Conservation (phyloP, 2,113 vertebrate species). For the Rhipidura dahli region DNA sequence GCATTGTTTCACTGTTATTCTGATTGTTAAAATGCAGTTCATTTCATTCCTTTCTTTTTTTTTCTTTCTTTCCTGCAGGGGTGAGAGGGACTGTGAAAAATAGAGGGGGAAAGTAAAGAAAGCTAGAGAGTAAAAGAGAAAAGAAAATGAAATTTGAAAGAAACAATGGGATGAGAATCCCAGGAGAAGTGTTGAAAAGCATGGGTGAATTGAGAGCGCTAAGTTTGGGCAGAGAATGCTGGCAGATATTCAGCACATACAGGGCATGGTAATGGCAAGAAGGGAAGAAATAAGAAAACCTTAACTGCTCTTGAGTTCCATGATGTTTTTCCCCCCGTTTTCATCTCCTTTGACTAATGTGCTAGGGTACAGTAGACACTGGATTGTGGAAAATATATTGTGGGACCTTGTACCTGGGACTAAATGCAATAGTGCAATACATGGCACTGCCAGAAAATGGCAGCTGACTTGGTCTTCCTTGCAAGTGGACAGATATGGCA, state of each 20-base stretch:
- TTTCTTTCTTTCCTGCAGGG: not conserved
- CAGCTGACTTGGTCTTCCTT: not conserved
- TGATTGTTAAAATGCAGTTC: constrained; percentile 60
- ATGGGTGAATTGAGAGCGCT: not conserved
- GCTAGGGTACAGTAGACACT: not conserved
- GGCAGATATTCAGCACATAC: not conserved
- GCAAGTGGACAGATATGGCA: not conserved
- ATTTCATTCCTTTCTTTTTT: constrained; percentile 23
- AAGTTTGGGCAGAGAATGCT: constrained; percentile 8
- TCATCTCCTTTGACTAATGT: not conserved
- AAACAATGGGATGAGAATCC: constrained; percentile 33
- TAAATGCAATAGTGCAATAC: not conserved
- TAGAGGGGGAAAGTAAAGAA: not conserved
- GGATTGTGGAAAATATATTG: not conserved
- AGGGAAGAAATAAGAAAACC: not conserved
- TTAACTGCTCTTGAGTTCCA: not conserved
- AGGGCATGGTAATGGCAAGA: not conserved
- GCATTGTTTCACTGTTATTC: constrained; percentile 53
- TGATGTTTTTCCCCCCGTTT: not conserved
- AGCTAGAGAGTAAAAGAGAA: not conserved
- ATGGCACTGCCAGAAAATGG: not conserved
- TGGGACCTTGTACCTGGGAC: not conserved
- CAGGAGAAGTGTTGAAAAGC: not conserved
- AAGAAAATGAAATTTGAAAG: constrained; percentile 24
- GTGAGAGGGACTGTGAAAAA: constrained; percentile 38